Evolutionary conservation across 2,113 vertebrate genomes (phyloP), one percentile per base, ranked within the genome.

Genomic region (Tupaia chinensis): DNA sequence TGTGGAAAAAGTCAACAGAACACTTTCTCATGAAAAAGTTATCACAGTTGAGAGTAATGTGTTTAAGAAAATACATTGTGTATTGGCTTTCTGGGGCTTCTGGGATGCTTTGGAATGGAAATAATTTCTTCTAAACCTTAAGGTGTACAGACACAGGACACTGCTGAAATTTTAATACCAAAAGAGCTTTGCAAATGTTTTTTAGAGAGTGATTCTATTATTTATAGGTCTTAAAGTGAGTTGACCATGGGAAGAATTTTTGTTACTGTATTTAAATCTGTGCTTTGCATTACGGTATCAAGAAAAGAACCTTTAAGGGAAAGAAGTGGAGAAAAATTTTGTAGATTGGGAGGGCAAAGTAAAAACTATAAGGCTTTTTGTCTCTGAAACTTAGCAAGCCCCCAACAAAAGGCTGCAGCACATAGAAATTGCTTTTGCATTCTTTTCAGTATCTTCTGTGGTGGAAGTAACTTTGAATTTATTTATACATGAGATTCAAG

Each of bases 111-210:
- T 93, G 70, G 14, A 56, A 76, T 93, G 81, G 72, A 92, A 96
- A 87, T 72, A 72, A 68, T 87, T 89, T 27, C n/a, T 93, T 72
- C 14, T 84, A 80, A 77, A 89, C 16, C 6, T 86, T 58, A 70
- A 22, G 9, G 61, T 68, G 0, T 89, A 69, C 6, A 77, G 23
- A 80, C 1, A 86, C 10, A 54, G n/a, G 20, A 56, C 34, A 29
- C 68, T 72, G 70, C n/a, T 97, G 44, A 97, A 96, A 93, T 90
- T 84, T 95, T 91, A 94, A 95, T 87, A 65, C 19, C 58, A 54
- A 93, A 95, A 87, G 78, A 91, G 16, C 7, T 92, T 92, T 79
- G 32, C 69, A 81, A 86, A 85, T 79, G 2, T 87, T 69, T 85
- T 87, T 95, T 82, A 84, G 68, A 11, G 68, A 22, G 29, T 79